phyloP scores from a whole-genome alignment of 2,888 invertebrate genomes.

The Blastobasis adustella region DNA sequence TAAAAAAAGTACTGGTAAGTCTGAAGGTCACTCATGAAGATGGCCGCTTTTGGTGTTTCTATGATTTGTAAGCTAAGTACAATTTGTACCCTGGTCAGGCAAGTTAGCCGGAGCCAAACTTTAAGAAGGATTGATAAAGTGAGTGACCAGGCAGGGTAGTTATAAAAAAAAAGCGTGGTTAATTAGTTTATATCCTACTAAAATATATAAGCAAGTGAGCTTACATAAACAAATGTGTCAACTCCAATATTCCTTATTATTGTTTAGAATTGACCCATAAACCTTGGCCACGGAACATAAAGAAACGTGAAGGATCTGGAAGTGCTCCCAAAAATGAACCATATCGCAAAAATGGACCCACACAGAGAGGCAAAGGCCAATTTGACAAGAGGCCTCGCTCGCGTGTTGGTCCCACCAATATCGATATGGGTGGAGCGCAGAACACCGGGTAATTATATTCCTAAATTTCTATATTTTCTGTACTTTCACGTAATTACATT shows the following conservation, averaged over 20 bases:
- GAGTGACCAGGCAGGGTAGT: no score
- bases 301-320: constrained; percentile 79
- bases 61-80: no score
- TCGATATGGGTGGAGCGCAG: constrained; percentile 79
- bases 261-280: constrained; percentile 63
- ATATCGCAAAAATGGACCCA: constrained; percentile 77
- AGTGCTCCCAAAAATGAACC: constrained; percentile 77
- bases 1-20: constrained; percentile 82
- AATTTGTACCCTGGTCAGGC: no score
- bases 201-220: no score
- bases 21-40: constrained; percentile 31
- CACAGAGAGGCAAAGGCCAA: constrained; percentile 79
- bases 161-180: no score
- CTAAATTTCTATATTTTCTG: neutral
- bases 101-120: no score
- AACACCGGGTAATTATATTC: constrained; percentile 71
- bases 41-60: no score
- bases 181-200: neutral
- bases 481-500: no score
- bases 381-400: constrained; percentile 83
- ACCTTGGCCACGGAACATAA: constrained; percentile 77
- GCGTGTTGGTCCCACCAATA: constrained; percentile 67
- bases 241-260: neutral
- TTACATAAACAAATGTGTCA: no score
- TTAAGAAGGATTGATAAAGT: no score